These are phyloP conservation scores for Diachrysia chrysitis DNA, from an alignment of 2,888 invertebrate genomes.

Conservation along the genomic window DNA sequence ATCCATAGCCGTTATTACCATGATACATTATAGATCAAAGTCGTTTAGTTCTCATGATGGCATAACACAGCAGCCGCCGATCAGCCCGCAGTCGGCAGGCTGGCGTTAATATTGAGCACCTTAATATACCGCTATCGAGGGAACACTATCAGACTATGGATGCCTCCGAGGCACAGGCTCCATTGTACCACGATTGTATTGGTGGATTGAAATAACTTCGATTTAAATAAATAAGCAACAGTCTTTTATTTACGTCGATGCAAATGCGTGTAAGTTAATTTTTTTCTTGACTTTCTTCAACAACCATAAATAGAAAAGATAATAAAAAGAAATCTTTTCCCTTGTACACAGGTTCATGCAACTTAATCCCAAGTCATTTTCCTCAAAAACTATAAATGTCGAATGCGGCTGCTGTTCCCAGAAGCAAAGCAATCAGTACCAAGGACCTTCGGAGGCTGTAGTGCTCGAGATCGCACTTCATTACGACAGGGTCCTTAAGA, in stretches of 20 bases:
- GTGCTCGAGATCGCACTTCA: constrained; percentile 51
- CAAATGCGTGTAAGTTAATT: no score
- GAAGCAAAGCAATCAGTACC: constrained; percentile 48
- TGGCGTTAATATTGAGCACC: constrained; percentile 52
- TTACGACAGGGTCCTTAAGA: constrained; percentile 55
- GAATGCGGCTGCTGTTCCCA: constrained; percentile 40
- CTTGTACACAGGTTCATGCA: not conserved
- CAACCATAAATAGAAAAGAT: no score
- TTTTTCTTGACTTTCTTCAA: no score
- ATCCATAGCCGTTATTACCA: constrained; percentile 6
- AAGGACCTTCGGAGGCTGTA: constrained; percentile 43
- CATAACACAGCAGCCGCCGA: constrained; percentile 45
- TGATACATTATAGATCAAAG: constrained; percentile 37
- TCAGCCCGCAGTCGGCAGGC: constrained; percentile 34
- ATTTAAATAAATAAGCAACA: no score
- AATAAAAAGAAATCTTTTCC: no score
- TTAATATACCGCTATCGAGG: constrained; percentile 53
- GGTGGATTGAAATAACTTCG: not conserved
- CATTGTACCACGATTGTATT: constrained; percentile 27
- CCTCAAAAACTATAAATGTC: constrained; percentile 23
- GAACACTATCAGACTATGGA: constrained; percentile 50
- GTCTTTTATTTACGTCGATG: no score
- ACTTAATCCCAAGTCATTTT: not conserved
- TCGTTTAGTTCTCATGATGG: constrained; percentile 46
- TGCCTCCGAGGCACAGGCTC: constrained; percentile 18